Base-by-base conservation (phyloP, 53 echinoderm and acorn worm species). In the Zoroaster sp. region DNA sequence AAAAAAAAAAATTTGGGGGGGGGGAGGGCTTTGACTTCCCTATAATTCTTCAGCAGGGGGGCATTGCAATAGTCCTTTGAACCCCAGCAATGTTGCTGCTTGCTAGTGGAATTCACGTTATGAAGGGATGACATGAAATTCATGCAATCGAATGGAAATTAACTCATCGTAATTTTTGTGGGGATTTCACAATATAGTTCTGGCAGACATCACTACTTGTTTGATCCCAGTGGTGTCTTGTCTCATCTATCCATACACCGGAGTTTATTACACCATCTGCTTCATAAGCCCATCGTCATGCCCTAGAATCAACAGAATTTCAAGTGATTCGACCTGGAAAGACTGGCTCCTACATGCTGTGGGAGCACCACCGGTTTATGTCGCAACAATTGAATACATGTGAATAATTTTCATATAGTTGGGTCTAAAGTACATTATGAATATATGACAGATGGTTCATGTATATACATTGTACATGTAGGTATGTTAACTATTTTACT, bases 241-340 rank as follows among this genome's bases (percentile, higher is more conserved):
- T 30, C 12, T 9, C 23, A n/a, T n/a, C n/a, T n/a, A n/a, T n/a
- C n/a, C n/a, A n/a, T n/a, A 52, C 45, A 7, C 45, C 45, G 45
- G 20, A 36, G 9, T 2, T 71, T 71, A 33, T 71, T 35, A 7
- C 38, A 33, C 71, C 71, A 35, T 36, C 17, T 7, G 37, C 15
- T 10, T 18, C 36, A 10, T 18, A 4, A 0, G 17, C 55, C 63
- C 53, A 10, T 37, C 38, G 17, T 39, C 38, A 20, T 79, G 82
- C 82, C 68, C 82, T 17, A 85, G 49, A 85, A 85, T 85, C 71
- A 85, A 85, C 71, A 85, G 40, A 11, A 70, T 4, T 59, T 41
- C 18, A 35, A 85, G 66, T 66, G 81, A 81, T 67, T 81, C 43
- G 47, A 85, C 71, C 85, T 70, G 47, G 43, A 71, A 45, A 40